Base-by-base conservation (phyloP, 2,113 vertebrate genomes). In the Lathamus discolor region DNA sequence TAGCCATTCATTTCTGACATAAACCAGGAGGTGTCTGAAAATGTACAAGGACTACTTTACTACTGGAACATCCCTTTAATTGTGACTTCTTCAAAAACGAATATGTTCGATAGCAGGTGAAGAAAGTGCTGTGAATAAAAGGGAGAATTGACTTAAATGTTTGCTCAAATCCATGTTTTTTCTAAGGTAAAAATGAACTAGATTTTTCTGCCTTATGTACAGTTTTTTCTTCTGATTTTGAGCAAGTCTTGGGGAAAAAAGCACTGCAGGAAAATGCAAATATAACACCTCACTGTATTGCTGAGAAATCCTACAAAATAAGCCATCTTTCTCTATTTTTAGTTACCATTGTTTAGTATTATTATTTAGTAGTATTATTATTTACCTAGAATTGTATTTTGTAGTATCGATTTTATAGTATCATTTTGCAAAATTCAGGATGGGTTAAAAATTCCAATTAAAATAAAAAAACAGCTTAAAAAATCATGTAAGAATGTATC, bases 1-100 rank as follows among this genome's bases (percentile, higher is more conserved):
- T 95, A 96, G 93, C 89, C 95, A 95, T 97, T 97, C 89, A 90
- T 90, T 97, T 95, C 95, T 97, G 88, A 96, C 94, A 97, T 46
- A 57, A 88, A 89, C 79, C 91, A 94, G 81, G 80, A 97, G 25
- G 55, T 91, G 59, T 93, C 78, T 86, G 84, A 86, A 88, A 96
- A 97, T 89, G 41, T 86, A 83, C 77, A 87, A 90, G 80, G 12
- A 66, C 90, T 92, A 83, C 68, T 90, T 90, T 91, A 37, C 59
- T 75, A 83, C 46, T 74, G 76, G 73, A 93, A 63, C 55, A 88
- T 83, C 44, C 37, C 43, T 69, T 82, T 83, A 75, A 84, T 46
- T 88, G 67, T 73, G 81, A 80, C 51, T 81, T 90, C 76, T 86
- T 93, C 59, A 80, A 51, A 93, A 93, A 37, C 51, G 55, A 84